These are phyloP conservation scores for Siniperca obscura DNA, from an alignment of 2,797 vertebrate species.

Conservation along the genomic window DNA sequence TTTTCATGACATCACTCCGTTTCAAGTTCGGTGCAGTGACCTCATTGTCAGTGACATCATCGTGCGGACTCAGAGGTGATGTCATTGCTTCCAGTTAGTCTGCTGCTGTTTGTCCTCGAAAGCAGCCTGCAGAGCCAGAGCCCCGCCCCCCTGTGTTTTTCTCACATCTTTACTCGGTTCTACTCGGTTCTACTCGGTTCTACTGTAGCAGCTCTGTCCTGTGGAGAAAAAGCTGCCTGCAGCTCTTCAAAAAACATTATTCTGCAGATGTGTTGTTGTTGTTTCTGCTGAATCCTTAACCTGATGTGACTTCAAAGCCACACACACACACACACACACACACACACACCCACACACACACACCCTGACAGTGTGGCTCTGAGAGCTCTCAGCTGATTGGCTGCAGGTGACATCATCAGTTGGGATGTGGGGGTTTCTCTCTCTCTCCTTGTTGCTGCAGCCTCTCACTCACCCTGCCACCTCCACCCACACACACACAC, in stretches of 20 bases:
- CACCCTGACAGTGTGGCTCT: slow-evolving; percentile 8
- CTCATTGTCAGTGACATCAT: slow-evolving; percentile 64
- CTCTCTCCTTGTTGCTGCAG: slow-evolving; percentile 45
- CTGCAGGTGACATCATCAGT: slow-evolving; percentile 76
- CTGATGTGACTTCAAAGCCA: slow-evolving; percentile 22
- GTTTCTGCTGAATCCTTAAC: slow-evolving; percentile 47
- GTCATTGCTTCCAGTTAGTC: slow-evolving; percentile 54
- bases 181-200: neutral
- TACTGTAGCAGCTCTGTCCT: neutral
- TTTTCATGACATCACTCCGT: slow-evolving; percentile 49
- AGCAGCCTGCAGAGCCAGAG: slow-evolving; percentile 25
- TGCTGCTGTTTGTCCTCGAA: slow-evolving; percentile 47
- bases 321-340: slow-evolving; percentile 22
- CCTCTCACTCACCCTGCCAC: slow-evolving; percentile 27
- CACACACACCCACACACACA: slow-evolving; percentile 26
- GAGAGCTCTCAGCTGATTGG: slow-evolving; percentile 70
- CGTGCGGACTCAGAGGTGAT: slow-evolving; percentile 39
- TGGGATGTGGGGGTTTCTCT: slow-evolving; percentile 63
- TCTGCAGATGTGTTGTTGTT: slow-evolving; percentile 33
- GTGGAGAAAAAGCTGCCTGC: neutral
- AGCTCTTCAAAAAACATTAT: neutral
- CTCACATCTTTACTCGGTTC: neutral
- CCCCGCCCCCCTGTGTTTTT: neutral
- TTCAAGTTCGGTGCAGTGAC: slow-evolving; percentile 37
- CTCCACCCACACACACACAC: neutral